These are phyloP conservation scores for Caenorhabditis virilis DNA, from an alignment of 2,888 invertebrate species.

Conservation along the genomic window DNA sequence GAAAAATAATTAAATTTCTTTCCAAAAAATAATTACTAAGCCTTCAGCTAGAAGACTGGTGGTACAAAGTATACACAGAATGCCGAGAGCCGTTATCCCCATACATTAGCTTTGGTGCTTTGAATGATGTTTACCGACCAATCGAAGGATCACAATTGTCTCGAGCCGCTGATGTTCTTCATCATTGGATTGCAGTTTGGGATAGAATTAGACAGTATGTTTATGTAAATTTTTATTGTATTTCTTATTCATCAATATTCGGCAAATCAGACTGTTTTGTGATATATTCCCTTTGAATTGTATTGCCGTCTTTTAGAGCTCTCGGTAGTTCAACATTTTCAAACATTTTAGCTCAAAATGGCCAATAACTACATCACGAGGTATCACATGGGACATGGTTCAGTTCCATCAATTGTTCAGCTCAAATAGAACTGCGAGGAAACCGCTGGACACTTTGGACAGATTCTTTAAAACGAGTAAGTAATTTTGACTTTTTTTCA, in stretches of 20 bases:
- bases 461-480: slow-evolving; percentile 53
- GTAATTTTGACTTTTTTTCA: not conserved
- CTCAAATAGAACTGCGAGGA: slow-evolving; percentile 69
- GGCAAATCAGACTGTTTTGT: too few relatives aligned
- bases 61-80: slow-evolving; percentile 57
- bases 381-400: slow-evolving; percentile 71
- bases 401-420: slow-evolving; percentile 73
- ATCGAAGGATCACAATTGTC: slow-evolving; percentile 39
- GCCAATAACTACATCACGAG: slow-evolving; percentile 50
- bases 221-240: not conserved
- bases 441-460: slow-evolving; percentile 46
- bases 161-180: slow-evolving; percentile 45
- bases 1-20: not conserved
- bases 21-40: not conserved
- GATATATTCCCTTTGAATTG: too few relatives aligned
- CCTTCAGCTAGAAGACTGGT: slow-evolving; percentile 58
- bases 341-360: slow-evolving; percentile 39
- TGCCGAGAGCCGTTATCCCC: slow-evolving; percentile 50
- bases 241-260: not conserved
- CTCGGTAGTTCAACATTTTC: slow-evolving; percentile 5
- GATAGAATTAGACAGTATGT: slow-evolving; percentile 42
- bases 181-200: slow-evolving; percentile 44
- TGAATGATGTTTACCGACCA: slow-evolving; percentile 31
- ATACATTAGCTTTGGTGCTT: slow-evolving; percentile 37
- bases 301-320: too few relatives aligned